Percentiles rank a stretch among this genome's conserved stretches.
Evolutionary conservation across 2,888 invertebrate species (phyloP).

Genomic region (Epirrhoe alternata): DNA sequence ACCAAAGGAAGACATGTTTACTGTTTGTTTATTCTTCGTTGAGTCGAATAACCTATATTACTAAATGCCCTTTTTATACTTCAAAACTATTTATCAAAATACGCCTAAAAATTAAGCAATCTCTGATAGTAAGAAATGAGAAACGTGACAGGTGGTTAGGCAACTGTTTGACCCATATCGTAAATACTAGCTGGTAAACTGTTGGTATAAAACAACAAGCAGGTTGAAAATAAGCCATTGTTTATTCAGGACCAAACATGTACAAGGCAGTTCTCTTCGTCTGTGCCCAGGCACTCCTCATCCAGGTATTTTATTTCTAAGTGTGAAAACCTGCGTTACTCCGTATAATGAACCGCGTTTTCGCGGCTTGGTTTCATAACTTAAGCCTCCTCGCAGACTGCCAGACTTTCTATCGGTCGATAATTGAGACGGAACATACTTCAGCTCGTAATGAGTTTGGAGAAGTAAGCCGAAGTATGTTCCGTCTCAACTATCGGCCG

Average conservation of each 20-base stretch:
- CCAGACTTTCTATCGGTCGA: too few relatives aligned
- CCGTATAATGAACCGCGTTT: too few relatives aligned
- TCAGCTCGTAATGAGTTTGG: too few relatives aligned
- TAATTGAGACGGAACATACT: too few relatives aligned
- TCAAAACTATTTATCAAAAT: constrained; percentile 6
- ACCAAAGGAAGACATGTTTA: constrained; percentile 50
- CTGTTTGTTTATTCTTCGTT: constrained; percentile 12
- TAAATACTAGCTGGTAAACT: constrained; percentile 25
- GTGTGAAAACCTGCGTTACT: too few relatives aligned
- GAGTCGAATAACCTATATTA: constrained; percentile 10
- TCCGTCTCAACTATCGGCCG: too few relatives aligned
- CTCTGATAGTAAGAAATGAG: neutral
- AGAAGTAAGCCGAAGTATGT: too few relatives aligned
- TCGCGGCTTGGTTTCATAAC: too few relatives aligned
- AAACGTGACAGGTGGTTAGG: constrained; percentile 23
- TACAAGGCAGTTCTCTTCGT: constrained; percentile 45
- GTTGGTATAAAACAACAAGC: constrained; percentile 30
- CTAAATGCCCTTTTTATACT: constrained; percentile 33
- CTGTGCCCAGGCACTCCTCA: constrained; percentile 49
- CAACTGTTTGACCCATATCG: constrained; percentile 27
- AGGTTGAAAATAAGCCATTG: constrained; percentile 14
- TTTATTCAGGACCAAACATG: constrained; percentile 43
- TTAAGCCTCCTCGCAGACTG: too few relatives aligned
- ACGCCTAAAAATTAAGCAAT: constrained; percentile 14
- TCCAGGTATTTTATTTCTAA: constrained; percentile 43